Evolutionary conservation across 53 echinoderm and acorn worm species (phyloP).

Genomic region (Zoroaster sp.): DNA sequence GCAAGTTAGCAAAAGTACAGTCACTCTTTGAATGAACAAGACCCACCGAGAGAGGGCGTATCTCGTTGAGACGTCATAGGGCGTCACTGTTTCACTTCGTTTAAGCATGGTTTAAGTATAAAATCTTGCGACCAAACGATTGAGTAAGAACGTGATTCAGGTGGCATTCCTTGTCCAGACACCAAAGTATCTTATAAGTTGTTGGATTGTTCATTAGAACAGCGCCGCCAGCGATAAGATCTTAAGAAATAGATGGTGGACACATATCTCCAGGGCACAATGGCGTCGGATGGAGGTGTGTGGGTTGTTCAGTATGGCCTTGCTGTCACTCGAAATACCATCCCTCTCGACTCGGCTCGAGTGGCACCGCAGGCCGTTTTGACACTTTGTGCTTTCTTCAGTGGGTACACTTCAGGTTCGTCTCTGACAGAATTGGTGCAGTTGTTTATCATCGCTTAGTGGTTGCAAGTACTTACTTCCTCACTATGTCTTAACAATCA

Average conservation of each 20-base stretch:
- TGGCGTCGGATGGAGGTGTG: constrained; percentile 1
- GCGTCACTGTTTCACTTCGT: too few species aligned
- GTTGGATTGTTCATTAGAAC: not conserved
- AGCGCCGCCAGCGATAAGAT: not conserved
- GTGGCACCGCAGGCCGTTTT: constrained; percentile 28
- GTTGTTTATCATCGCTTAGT: too few species aligned
- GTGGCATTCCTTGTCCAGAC: too few species aligned
- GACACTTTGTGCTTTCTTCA: constrained; percentile 8
- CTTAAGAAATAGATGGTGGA: not conserved
- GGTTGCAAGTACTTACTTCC: too few species aligned
- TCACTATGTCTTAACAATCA: too few species aligned
- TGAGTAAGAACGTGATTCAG: too few species aligned
- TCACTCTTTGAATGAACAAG: not conserved
- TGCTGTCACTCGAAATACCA: not conserved
- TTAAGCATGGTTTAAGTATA: too few species aligned
- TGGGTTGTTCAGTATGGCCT: not conserved
- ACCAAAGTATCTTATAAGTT: too few species aligned
- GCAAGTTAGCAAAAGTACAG: not conserved
- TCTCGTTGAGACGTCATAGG: too few species aligned
- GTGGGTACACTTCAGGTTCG: not conserved
- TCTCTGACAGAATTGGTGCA: too few species aligned
- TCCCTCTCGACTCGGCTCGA: not conserved
- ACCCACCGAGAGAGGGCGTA: too few species aligned
- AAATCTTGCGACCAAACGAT: too few species aligned
- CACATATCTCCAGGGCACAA: not conserved